Percentiles rank a stretch among this genome's conserved stretches.
Conservation (phyloP, 2,888 invertebrate species). For the Orchesella flavescens region DNA sequence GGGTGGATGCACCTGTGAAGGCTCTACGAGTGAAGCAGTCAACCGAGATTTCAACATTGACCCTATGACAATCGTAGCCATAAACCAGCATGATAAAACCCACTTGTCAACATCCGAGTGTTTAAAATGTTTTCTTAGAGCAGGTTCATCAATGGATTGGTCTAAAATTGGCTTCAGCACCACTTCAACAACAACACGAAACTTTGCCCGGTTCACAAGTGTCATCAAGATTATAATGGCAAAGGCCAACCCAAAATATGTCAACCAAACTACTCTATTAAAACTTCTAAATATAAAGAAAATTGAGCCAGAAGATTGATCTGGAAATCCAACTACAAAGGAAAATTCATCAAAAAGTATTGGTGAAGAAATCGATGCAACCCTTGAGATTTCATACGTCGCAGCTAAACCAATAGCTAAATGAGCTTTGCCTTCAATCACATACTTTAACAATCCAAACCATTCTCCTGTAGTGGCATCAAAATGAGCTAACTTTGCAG, state of each 20-base stretch:
- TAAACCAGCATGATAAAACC: neutral
- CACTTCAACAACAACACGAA: neutral
- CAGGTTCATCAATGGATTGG: neutral
- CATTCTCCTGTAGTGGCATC: neutral
- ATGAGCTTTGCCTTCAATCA: neutral
- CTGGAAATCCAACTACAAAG: neutral
- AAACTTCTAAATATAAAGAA: neutral
- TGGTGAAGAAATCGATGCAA: neutral
- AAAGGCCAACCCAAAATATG: neutral
- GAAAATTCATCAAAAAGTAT: conserved; percentile 1
- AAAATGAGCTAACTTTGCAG: neutral
- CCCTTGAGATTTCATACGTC: neutral
- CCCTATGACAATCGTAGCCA: neutral
- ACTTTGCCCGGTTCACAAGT: neutral
- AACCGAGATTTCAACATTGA: conserved; percentile 4
- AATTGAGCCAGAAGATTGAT: neutral
- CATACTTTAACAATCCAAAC: neutral
- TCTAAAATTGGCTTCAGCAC: conserved; percentile 17
- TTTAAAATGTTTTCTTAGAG: neutral
- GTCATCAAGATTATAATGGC: neutral
- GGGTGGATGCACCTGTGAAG: neutral
- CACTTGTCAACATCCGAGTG: conserved; percentile 6
- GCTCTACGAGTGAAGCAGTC: conserved; percentile 6
- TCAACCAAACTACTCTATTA: neutral
- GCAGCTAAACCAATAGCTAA: neutral